Evolutionary conservation across 2,113 vertebrate species (phyloP).

Genomic region (Notarius lentiginosus): DNA sequence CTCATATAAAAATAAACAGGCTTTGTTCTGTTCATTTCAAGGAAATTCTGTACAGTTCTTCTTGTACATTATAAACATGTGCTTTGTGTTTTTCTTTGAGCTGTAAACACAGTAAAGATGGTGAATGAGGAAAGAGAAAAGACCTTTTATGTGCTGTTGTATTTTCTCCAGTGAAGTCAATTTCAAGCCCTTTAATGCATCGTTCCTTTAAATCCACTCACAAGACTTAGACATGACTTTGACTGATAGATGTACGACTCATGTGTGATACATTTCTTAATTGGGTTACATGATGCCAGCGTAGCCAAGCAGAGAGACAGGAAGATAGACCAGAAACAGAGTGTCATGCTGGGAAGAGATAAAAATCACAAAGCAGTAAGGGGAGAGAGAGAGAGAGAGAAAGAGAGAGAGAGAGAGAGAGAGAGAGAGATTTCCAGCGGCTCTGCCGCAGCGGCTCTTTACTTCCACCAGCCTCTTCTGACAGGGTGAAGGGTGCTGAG

Average conservation of each 20-base stretch:
- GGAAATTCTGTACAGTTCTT: neutral
- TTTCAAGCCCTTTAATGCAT: neutral
- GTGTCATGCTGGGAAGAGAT: neutral
- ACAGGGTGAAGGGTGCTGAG: conserved; percentile 49
- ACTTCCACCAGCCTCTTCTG: conserved; percentile 46
- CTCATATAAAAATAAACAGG: conserved; percentile 25
- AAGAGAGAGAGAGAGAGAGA: conserved; percentile 18
- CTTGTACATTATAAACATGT: neutral
- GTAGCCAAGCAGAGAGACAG: neutral
- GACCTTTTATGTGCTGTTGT: no score
- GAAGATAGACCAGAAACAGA: neutral
- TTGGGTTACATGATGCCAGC: neutral
- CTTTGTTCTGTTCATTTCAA: conserved; percentile 32
- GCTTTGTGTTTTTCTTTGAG: neutral
- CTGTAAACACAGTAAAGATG: neutral
- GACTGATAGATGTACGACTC: neutral
- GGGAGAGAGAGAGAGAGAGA: conserved; percentile 36
- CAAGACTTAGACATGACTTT: neutral
- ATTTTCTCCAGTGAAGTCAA: neutral
- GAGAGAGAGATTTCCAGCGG: conserved; percentile 7
- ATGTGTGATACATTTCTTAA: neutral
- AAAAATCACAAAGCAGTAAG: conserved; percentile 10
- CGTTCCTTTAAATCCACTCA: neutral
- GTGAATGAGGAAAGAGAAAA: conserved; percentile 16
- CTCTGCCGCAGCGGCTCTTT: conserved; percentile 45